These are phyloP conservation scores for Suillia variegata DNA, from an alignment of 2,888 invertebrate genomes.

Conservation along the genomic window DNA sequence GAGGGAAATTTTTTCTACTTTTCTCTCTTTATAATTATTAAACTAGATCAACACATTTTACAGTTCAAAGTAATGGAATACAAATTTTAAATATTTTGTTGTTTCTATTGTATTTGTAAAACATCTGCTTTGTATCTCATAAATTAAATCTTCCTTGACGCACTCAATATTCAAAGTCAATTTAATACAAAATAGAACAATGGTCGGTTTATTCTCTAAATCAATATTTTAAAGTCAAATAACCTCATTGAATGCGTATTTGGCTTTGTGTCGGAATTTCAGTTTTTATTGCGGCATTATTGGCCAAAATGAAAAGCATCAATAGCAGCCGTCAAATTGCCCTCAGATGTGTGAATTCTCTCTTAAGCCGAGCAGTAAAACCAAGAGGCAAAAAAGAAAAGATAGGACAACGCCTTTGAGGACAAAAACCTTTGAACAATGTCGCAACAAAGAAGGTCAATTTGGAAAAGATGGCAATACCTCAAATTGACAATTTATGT, in stretches of 20 bases:
- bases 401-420: not conserved
- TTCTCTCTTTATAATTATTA: no score
- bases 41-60: no score
- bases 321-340: not conserved
- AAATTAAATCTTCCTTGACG: not conserved
- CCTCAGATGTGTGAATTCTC: no score
- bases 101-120: no score
- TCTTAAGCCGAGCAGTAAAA: no score
- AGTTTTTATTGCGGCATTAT: not conserved
- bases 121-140: not conserved
- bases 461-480: not conserved
- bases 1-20: no score
- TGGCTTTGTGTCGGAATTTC: not conserved
- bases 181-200: no score
- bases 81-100: no score
- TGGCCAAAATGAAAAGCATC: not conserved
- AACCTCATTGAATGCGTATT: not conserved
- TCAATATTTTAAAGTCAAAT: not conserved
- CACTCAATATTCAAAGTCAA: not conserved
- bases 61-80: no score
- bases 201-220: not conserved
- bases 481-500: not conserved
- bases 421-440: not conserved
- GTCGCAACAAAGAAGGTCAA: not conserved
- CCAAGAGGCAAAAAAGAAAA: no score